A percentile compares a stretch with the other conserved stretches of the same genome.
These are phyloP conservation scores for Siderastrea siderea DNA, from an alignment of 92 coral and sea anemone genomes.

Conservation along the genomic window DNA sequence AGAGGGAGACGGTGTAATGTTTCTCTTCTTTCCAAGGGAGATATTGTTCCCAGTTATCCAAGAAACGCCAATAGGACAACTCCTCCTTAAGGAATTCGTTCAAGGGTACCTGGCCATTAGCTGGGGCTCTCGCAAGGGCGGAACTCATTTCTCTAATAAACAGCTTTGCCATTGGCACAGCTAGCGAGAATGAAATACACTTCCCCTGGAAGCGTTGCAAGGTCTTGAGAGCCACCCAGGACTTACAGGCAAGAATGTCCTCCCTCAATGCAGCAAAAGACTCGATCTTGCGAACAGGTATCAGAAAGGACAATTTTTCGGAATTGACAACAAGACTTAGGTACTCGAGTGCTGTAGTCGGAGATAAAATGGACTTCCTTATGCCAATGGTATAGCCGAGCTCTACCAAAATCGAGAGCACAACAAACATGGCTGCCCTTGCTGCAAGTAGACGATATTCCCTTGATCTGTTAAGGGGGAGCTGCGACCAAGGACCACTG, in stretches of 20 bases:
- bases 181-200: conserved; percentile 3
- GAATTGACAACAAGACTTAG: conserved; percentile 38
- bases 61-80: conserved; percentile 19
- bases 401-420: conserved; percentile 1
- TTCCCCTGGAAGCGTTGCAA: conserved; percentile 25
- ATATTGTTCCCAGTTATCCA: conserved; percentile 29
- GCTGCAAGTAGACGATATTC: conserved; percentile 1
- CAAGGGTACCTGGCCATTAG: not conserved
- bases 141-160: not conserved
- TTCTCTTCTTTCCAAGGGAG: conserved; percentile 57
- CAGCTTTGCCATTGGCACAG: conserved; percentile 2
- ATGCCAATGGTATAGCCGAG: conserved; percentile 36
- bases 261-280: conserved; percentile 20
- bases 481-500: conserved; percentile 26
- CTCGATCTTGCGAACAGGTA: conserved; percentile 2
- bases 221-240: conserved; percentile 20
- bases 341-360: not conserved
- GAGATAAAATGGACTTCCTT: conserved; percentile 1
- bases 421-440: not conserved
- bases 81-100: conserved; percentile 10
- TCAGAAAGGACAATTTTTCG: conserved; percentile 15
- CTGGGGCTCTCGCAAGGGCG: not conserved
- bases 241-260: not conserved
- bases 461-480: not conserved
- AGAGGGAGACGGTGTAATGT: conserved; percentile 24